phyloP scores from a whole-genome alignment of 64 coral and sea anemone genomes.

The Stichodactyla helianthus region DNA sequence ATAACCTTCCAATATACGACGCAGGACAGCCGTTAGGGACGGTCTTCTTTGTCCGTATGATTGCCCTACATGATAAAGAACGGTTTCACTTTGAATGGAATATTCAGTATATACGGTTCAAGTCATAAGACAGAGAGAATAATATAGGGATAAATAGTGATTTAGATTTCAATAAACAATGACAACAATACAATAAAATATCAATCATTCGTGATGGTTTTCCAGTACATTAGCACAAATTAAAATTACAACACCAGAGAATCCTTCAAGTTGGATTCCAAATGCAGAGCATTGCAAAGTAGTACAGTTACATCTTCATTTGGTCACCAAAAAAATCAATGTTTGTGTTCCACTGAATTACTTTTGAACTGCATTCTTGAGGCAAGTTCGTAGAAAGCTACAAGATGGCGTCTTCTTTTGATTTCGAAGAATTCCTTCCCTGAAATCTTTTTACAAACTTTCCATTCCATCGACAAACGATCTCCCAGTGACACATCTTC shows the following conservation, averaged over 20 bases:
- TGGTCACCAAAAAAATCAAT: not conserved
- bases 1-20: constrained; percentile 54
- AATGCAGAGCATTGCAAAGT: not conserved
- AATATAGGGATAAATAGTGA: too few relatives aligned
- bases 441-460: not conserved
- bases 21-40: constrained; percentile 46
- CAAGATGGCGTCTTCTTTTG: not conserved
- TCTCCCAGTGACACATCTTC: not conserved
- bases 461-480: not conserved
- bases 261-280: not conserved
- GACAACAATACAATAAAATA: not conserved
- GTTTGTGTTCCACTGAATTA: not conserved
- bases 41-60: constrained; percentile 56
- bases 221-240: not conserved
- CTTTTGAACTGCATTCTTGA: not conserved
- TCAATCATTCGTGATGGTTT: not conserved
- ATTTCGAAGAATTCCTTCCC: not conserved
- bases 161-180: too few relatives aligned
- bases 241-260: not conserved
- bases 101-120: too few relatives aligned
- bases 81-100: too few relatives aligned
- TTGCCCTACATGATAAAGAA: constrained; percentile 28
- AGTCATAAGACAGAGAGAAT: too few relatives aligned
- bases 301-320: not conserved
- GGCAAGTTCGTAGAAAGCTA: not conserved